phyloP scores from a whole-genome alignment of 1,140 invertebrate species.

The Zaprionus vittiger region DNA sequence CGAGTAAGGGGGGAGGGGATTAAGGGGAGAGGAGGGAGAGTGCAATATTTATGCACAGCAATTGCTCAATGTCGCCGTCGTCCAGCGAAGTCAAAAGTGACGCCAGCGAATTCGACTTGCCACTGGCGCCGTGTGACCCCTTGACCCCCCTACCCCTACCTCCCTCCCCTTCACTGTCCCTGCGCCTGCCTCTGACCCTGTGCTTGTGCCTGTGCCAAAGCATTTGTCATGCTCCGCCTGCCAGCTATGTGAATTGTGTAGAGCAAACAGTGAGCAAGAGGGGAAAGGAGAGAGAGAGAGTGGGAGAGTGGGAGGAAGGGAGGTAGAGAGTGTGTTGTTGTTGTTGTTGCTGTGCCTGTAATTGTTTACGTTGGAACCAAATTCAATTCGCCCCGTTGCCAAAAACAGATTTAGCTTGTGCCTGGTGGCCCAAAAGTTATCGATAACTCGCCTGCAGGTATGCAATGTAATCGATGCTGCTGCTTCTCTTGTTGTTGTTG shows the following conservation, averaged over 20 bases:
- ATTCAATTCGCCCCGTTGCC: constrained; percentile 58
- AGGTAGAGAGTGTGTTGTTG: background rate
- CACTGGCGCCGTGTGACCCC: background rate
- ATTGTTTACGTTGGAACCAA: constrained; percentile 49
- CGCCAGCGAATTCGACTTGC: constrained; percentile 5
- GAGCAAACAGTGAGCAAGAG: background rate
- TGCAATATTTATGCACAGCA: constrained; percentile 72
- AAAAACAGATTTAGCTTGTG: constrained; percentile 31
- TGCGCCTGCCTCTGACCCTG: background rate
- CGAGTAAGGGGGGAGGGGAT: constrained; percentile 8
- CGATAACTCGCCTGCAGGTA: constrained; percentile 37
- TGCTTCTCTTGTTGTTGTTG: constrained; percentile 10
- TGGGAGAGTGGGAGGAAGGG: background rate
- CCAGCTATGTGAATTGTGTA: background rate
- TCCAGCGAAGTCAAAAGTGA: constrained; percentile 39
- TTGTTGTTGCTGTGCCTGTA: constrained; percentile 42
- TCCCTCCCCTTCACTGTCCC: too few species aligned
- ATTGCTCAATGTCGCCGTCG: constrained; percentile 73
- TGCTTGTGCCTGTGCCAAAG: constrained; percentile 20
- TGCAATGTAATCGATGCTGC: constrained; percentile 17
- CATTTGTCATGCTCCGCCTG: constrained; percentile 60
- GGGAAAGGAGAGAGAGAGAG: background rate
- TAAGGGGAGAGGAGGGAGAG: constrained; percentile 18
- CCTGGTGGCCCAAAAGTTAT: constrained; percentile 15
- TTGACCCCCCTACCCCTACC: background rate